Evolutionary conservation across 1,140 invertebrate genomes (phyloP).

Genomic region (Drosophila repletoides): DNA sequence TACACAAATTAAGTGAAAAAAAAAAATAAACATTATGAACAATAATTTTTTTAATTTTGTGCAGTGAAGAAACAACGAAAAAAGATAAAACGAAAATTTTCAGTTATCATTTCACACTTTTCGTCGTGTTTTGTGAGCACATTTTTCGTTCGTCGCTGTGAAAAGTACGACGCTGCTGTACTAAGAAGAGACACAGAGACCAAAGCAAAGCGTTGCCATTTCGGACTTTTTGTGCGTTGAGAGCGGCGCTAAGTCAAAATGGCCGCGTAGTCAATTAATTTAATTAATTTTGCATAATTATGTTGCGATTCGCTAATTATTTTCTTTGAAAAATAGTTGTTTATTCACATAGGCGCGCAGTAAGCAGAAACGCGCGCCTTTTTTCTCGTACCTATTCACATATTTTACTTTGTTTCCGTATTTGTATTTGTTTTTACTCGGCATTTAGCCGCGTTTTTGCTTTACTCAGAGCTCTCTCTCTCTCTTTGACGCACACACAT

Average conservation of each 20-base stretch:
- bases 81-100: background rate
- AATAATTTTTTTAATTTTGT: conserved; percentile 16
- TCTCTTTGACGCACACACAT: conserved; percentile 4
- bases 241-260: conserved; percentile 35
- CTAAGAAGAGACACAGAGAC: no score
- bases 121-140: conserved; percentile 9
- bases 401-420: conserved; percentile 47
- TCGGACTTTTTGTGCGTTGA: conserved; percentile 37
- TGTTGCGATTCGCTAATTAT: background rate
- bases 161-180: conserved; percentile 32
- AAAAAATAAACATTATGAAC: background rate
- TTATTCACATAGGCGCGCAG: conserved; percentile 3
- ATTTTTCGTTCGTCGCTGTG: conserved; percentile 18
- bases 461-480: conserved; percentile 27
- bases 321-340: conserved; percentile 4
- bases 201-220: conserved; percentile 58
- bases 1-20: background rate
- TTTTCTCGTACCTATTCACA: conserved; percentile 36
- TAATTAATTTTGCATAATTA: conserved; percentile 38
- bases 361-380: conserved; percentile 53
- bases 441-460: conserved; percentile 50
- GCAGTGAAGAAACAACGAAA: conserved; percentile 2
- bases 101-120: conserved; percentile 11
- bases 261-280: conserved; percentile 34
- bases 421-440: conserved; percentile 74